Evolutionary conservation across 2,888 invertebrate species (phyloP).

Genomic region (Sminthurinus aureus): DNA sequence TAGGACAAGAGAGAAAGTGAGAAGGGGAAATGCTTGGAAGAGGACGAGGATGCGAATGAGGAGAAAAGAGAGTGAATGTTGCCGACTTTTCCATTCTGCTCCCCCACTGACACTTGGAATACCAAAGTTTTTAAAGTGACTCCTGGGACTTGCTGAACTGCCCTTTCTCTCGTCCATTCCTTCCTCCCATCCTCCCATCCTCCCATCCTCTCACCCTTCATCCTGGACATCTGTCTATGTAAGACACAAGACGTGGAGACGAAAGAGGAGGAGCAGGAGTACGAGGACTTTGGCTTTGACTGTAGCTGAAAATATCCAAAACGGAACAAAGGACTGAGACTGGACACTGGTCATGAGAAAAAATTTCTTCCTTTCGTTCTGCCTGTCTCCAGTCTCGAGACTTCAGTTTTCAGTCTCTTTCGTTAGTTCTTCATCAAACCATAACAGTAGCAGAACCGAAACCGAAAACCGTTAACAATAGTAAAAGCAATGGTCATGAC

Average conservation of each 20-base stretch:
- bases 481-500: no score
- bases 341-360: background rate
- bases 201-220: conserved; percentile 10
- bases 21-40: no score
- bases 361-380: conserved; percentile 1
- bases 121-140: conserved; percentile 49
- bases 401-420: no score
- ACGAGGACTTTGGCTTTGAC: no score
- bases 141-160: conserved; percentile 42
- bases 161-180: conserved; percentile 26
- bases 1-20: no score
- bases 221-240: conserved; percentile 11
- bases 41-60: background rate
- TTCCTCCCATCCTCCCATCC: conserved; percentile 4
- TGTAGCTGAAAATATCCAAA: background rate
- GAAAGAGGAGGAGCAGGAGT: background rate
- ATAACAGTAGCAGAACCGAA: no score
- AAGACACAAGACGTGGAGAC: background rate
- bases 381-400: no score
- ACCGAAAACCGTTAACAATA: no score
- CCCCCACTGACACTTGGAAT: conserved; percentile 44
- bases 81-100: conserved; percentile 38
- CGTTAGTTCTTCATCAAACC: no score
- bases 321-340: background rate
- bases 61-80: conserved; percentile 21